These are phyloP conservation scores for Denticeps clupeoides DNA, from an alignment of 2,797 vertebrate species.

Conservation along the genomic window DNA sequence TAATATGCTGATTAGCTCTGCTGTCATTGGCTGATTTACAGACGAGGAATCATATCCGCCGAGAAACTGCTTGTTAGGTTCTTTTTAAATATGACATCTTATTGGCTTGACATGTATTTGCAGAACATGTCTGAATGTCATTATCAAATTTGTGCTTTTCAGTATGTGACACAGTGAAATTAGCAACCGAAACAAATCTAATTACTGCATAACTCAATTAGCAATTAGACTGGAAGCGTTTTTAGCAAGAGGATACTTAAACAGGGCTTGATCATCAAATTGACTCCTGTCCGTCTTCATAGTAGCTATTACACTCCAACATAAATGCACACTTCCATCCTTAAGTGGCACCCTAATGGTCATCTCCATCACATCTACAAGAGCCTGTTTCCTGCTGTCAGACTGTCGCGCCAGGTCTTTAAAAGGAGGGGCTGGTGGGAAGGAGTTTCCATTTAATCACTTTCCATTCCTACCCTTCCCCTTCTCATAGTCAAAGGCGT, in stretches of 20 bases:
- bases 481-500: slow-evolving; percentile 64
- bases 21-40: too few species aligned
- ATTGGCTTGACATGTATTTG: too few species aligned
- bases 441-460: slow-evolving; percentile 12
- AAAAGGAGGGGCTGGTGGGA: too few species aligned
- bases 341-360: slow-evolving; percentile 43
- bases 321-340: slow-evolving; percentile 48
- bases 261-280: slow-evolving; percentile 35
- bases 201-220: slow-evolving; percentile 45
- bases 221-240: slow-evolving; percentile 40
- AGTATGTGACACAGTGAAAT: slow-evolving; percentile 41
- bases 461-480: slow-evolving; percentile 8
- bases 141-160: slow-evolving; percentile 41
- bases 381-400: slow-evolving; percentile 23
- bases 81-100: too few species aligned
- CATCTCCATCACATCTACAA: slow-evolving; percentile 37
- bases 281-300: slow-evolving; percentile 42
- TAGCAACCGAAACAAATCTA: slow-evolving; percentile 36
- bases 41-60: too few species aligned
- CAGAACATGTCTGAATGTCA: slow-evolving; percentile 7
- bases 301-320: slow-evolving; percentile 46
- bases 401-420: neutral
- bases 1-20: too few species aligned
- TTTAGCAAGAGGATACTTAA: slow-evolving; percentile 39
- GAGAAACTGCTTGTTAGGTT: too few species aligned